Percentiles rank a stretch among this genome's conserved stretches.
phyloP scores from a whole-genome alignment of 2,113 vertebrate genomes.

The Thunnus thynnus region DNA sequence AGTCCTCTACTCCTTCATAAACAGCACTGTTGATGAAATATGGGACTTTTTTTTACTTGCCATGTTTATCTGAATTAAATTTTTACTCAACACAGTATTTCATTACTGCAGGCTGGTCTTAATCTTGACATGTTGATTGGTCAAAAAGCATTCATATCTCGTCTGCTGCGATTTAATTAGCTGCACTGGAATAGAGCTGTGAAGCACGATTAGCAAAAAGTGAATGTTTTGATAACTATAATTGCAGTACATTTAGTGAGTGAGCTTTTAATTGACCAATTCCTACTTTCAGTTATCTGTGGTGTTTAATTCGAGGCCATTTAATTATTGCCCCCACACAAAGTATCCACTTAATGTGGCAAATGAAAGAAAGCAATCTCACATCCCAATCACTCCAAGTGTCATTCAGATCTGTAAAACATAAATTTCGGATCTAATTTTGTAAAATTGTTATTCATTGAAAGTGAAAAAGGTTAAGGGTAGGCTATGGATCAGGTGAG shows the following conservation, averaged over 20 bases:
- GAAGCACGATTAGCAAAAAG: slow-evolving; percentile 54
- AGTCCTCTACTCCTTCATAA: neutral
- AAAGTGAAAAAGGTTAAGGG: no score
- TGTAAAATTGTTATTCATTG: neutral
- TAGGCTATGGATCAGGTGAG: no score
- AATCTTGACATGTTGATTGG: slow-evolving; percentile 46
- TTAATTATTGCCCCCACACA: slow-evolving; percentile 55
- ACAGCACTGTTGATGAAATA: slow-evolving; percentile 1
- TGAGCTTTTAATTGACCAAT: slow-evolving; percentile 38
- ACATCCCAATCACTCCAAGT: slow-evolving; percentile 28
- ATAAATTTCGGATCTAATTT: slow-evolving; percentile 2
- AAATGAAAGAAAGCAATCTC: slow-evolving; percentile 14
- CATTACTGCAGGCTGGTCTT: neutral
- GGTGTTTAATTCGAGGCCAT: slow-evolving; percentile 32
- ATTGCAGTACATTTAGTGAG: slow-evolving; percentile 40
- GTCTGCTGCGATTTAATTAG: slow-evolving; percentile 53
- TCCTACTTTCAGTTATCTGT: slow-evolving; percentile 57
- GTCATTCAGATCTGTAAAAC: slow-evolving; percentile 31
- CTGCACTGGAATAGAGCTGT: slow-evolving; percentile 39
- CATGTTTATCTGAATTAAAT: slow-evolving; percentile 18
- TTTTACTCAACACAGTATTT: slow-evolving; percentile 24
- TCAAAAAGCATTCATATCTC: slow-evolving; percentile 42
- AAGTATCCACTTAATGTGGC: slow-evolving; percentile 37
- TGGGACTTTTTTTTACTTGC: neutral
- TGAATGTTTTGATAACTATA: slow-evolving; percentile 49